Conservation (phyloP, 2,888 invertebrate species). For the Agrotis puta region DNA sequence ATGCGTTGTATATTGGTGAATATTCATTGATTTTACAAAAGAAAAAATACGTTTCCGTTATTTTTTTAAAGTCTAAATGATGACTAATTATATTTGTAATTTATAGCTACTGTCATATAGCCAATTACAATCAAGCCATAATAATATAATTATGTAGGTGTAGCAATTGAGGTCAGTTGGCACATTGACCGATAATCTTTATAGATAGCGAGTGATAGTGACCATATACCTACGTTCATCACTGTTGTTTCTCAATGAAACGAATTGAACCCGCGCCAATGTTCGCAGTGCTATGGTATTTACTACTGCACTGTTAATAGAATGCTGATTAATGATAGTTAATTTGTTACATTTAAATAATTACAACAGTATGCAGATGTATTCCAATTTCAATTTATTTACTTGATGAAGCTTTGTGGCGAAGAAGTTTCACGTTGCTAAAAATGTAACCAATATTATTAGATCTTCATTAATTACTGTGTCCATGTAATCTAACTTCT, state of each 20-base stretch:
- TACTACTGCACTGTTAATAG: conserved; percentile 16
- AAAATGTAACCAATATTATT: background rate
- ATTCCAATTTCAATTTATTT: too few species aligned
- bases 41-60: too few species aligned
- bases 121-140: too few species aligned
- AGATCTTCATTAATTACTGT: too few species aligned
- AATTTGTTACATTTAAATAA: background rate
- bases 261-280: conserved; percentile 39
- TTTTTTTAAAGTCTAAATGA: too few species aligned
- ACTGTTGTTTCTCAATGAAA: conserved; percentile 39
- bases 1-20: too few species aligned
- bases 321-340: background rate
- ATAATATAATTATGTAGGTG: background rate
- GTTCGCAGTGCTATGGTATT: conserved; percentile 1
- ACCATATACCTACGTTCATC: background rate
- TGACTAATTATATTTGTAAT: too few species aligned
- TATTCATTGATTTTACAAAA: too few species aligned
- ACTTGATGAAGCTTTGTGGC: too few species aligned
- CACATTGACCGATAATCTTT: conserved; percentile 27
- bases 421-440: background rate
- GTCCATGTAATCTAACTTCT: too few species aligned
- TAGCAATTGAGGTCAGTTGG: conserved; percentile 53
- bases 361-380: background rate
- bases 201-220: conserved; percentile 32
- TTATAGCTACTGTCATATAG: too few species aligned